Evolutionary conservation across 2,113 vertebrate genomes (phyloP).

Genomic region (Otis tarda): DNA sequence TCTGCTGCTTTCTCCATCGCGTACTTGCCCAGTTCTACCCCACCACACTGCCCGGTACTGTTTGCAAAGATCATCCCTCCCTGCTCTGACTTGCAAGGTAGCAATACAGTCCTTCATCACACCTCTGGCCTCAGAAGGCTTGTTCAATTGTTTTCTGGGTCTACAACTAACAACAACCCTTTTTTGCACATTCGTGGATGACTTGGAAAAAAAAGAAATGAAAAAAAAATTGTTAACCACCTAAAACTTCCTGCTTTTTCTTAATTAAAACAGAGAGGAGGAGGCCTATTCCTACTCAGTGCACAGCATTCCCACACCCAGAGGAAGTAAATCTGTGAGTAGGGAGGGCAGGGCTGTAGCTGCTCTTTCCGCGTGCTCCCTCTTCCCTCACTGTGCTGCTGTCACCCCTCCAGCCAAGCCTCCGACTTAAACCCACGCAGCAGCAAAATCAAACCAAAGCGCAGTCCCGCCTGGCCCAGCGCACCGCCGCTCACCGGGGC

Average conservation of each 20-base stretch:
- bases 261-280: background rate
- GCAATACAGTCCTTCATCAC: background rate
- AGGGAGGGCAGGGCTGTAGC: background rate
- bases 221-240: background rate
- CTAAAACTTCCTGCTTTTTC: background rate
- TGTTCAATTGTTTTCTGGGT: background rate
- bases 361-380: background rate
- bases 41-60: background rate
- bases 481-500: background rate
- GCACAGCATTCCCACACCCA: background rate
- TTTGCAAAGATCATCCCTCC: background rate
- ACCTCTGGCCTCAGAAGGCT: background rate
- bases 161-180: background rate
- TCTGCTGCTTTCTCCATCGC: background rate
- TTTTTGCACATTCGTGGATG: background rate
- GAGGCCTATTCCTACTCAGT: background rate
- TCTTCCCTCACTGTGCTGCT: background rate
- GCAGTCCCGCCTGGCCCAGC: background rate
- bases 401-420: accelerated
- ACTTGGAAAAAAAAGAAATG: background rate
- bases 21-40: background rate
- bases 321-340: background rate
- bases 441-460: background rate
- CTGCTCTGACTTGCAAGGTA: background rate
- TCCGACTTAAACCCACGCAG: background rate